A percentile compares a stretch with the other conserved stretches of the same genome.
Conservation (phyloP, 1,140 invertebrate genomes). For the Drosophila bocki region DNA sequence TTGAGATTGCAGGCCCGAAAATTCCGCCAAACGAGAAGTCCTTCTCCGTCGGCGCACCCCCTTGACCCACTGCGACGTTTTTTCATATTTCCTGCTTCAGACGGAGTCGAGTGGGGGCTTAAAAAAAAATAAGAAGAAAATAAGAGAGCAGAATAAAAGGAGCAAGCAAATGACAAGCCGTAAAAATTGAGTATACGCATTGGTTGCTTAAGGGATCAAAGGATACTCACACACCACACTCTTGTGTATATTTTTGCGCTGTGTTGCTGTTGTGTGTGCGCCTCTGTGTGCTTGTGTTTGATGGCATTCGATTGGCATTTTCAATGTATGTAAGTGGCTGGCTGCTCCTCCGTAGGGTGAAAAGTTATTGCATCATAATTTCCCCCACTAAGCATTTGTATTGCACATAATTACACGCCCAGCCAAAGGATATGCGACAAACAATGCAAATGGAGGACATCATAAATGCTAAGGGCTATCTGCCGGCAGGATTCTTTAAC, state of each 20-base stretch:
- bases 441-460: slow-evolving; percentile 44
- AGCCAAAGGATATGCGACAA: slow-evolving; percentile 43
- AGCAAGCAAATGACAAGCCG: slow-evolving; percentile 71
- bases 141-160: slow-evolving; percentile 1
- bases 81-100: slow-evolving; percentile 68
- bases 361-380: slow-evolving; percentile 75
- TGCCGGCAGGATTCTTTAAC: not conserved
- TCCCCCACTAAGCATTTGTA: slow-evolving; percentile 60
- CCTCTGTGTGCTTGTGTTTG: slow-evolving; percentile 18
- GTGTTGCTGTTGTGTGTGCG: not conserved
- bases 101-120: slow-evolving; percentile 24
- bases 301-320: slow-evolving; percentile 47
- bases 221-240: slow-evolving; percentile 25
- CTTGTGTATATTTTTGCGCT: slow-evolving; percentile 7
- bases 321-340: slow-evolving; percentile 64
- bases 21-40: slow-evolving; percentile 39
- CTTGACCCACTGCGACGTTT: slow-evolving; percentile 37
- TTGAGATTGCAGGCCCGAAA: slow-evolving; percentile 68
- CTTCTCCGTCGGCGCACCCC: slow-evolving; percentile 27
- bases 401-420: slow-evolving; percentile 61
- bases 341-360: slow-evolving; percentile 4
- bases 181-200: slow-evolving; percentile 81
- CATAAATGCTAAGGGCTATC: slow-evolving; percentile 7
- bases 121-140: slow-evolving; percentile 3
- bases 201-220: slow-evolving; percentile 75